Percentiles rank a stretch among this genome's conserved stretches.
These are phyloP conservation scores for Dromius quadrimaculatus DNA, from an alignment of 2,888 invertebrate genomes.

Conservation along the genomic window DNA sequence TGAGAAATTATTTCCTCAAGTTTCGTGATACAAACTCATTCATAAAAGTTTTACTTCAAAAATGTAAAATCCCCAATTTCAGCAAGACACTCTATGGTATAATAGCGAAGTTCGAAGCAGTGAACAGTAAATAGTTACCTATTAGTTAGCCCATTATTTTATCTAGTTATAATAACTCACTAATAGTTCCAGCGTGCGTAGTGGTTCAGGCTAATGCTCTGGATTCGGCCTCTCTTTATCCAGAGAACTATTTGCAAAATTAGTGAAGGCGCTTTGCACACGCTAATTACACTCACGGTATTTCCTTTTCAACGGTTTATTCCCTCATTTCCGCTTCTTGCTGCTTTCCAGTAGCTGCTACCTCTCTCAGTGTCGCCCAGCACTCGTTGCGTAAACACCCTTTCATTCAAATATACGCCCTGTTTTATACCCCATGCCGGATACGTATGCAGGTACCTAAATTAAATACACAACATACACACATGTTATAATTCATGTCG, in stretches of 20 bases:
- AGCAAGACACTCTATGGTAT: too few relatives aligned
- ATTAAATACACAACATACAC: conserved; percentile 16
- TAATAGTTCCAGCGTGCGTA: too few relatives aligned
- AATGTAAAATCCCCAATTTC: too few relatives aligned
- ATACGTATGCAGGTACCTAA: conserved; percentile 28
- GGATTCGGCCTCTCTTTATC: background rate
- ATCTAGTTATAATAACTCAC: too few relatives aligned
- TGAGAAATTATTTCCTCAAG: too few relatives aligned
- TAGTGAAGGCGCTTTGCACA: conserved; percentile 32
- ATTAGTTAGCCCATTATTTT: too few relatives aligned
- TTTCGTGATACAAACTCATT: too few relatives aligned
- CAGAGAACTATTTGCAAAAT: conserved; percentile 38
- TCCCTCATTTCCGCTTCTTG: conserved; percentile 17
- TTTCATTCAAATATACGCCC: conserved; percentile 17
- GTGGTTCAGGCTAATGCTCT: background rate
- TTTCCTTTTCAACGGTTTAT: conserved; percentile 41
- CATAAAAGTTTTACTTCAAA: too few relatives aligned
- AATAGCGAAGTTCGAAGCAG: too few relatives aligned
- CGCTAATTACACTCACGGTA: conserved; percentile 34
- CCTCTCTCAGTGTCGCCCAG: background rate
- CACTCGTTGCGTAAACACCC: conserved; percentile 16
- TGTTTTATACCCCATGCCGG: background rate
- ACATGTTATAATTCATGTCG: conserved; percentile 10
- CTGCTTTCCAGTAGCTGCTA: background rate
- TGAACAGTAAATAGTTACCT: too few relatives aligned